These are phyloP conservation scores for Stramonita haemastoma DNA, from an alignment of 2,888 invertebrate species.

Conservation along the genomic window DNA sequence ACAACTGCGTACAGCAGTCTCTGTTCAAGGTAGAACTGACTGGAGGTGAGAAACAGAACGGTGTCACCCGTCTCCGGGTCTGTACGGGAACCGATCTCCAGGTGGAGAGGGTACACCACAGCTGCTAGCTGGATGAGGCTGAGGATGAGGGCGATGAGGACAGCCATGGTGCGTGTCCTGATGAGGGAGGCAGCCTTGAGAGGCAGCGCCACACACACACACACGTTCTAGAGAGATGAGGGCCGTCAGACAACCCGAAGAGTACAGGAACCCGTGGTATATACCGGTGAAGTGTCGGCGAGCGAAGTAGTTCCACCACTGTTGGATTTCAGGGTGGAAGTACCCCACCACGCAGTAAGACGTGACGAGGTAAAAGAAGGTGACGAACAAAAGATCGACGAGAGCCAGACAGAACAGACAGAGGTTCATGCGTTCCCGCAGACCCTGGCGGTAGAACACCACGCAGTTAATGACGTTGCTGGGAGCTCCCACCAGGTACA, in stretches of 20 bases:
- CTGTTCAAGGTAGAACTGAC: background rate
- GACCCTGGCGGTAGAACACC: slow-evolving; percentile 29
- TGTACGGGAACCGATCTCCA: background rate
- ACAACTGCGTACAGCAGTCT: slow-evolving; percentile 21
- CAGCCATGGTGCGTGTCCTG: slow-evolving; percentile 31
- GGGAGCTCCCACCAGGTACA: slow-evolving; percentile 20
- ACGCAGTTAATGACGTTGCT: slow-evolving; percentile 28
- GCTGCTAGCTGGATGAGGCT: background rate
- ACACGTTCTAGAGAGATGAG: slow-evolving; percentile 35
- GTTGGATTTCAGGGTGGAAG: slow-evolving; percentile 42
- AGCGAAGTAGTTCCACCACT: slow-evolving; percentile 32
- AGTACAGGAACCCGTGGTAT: slow-evolving; percentile 36
- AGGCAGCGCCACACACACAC: slow-evolving; percentile 32
- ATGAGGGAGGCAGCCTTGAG: slow-evolving; percentile 27
- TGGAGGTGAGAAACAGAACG: slow-evolving; percentile 5
- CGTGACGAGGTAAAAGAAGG: slow-evolving; percentile 18
- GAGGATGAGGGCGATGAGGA: background rate
- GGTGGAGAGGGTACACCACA: slow-evolving; percentile 29
- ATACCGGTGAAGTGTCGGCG: slow-evolving; percentile 32
- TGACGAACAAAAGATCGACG: slow-evolving; percentile 21
- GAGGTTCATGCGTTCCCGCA: slow-evolving; percentile 37
- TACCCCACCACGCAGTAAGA: slow-evolving; percentile 42
- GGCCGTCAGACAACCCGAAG: slow-evolving; percentile 27
- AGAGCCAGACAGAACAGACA: slow-evolving; percentile 36
- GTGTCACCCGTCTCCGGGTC: background rate